Base-by-base conservation (phyloP, 1,140 invertebrate species). In the Agraylea sexmaculata region DNA sequence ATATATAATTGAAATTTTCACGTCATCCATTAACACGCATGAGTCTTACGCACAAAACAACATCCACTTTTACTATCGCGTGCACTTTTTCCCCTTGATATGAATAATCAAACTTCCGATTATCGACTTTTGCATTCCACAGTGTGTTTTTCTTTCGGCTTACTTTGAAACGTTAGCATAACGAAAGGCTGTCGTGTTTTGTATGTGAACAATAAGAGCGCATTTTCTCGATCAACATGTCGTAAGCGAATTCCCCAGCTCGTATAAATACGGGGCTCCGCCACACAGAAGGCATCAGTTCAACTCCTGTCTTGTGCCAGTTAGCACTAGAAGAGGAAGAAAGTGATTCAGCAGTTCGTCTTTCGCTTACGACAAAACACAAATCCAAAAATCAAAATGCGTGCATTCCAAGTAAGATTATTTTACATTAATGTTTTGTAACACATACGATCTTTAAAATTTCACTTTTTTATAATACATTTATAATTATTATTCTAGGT, bases 241-340 rank as follows among this genome's bases (percentile, higher is more conserved):
- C 30, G 42, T 31, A 42, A 42, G 6, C 22, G 22, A 34, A 39
- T 37, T 33, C 25, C 25, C n/a, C 43, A 12, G 31, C 29, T 19
- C 15, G 42, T 49, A 49, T 49, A 49, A 45, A 49, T 42, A 45
- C 39, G 10, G 12, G 32, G 7, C n/a, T 17, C 36, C 12, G n/a
- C 12, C 18, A 10, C 11, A 11, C 11, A 17, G n/a, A 15, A 18
- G 36, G 39, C 35, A 49, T 49, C 46, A 49, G 46, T 49, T 49
- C 46, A 4, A 42, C 27, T 49, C 46, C 46, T 49, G 46, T 49
- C 46, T 49, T 23, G 46, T 49, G 46, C 27, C 16, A 20, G 27
- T 21, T 20, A 22, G 21, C 46, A 49, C 46, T 37, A 32, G 46
- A 49, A 49, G 46, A 49, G 46, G 46, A 49, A 49, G 46, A 49